phyloP scores from a whole-genome alignment of 2,888 invertebrate species.

The Harpagoxenus sublaevis region DNA sequence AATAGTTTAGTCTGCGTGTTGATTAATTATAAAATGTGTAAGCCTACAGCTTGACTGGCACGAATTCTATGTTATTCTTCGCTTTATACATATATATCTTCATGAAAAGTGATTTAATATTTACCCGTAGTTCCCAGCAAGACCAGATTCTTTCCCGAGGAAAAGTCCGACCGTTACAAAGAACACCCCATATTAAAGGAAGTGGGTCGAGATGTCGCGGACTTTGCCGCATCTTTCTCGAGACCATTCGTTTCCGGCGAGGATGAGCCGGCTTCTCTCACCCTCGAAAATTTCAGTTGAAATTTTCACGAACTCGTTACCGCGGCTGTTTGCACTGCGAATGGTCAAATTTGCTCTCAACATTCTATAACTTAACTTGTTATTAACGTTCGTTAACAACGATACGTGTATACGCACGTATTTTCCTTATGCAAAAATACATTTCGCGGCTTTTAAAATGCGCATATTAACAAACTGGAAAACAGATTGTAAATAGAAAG shows the following conservation, averaged over 20 bases:
- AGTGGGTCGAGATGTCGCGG: slow-evolving; percentile 47
- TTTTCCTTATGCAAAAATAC: neutral
- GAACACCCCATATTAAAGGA: slow-evolving; percentile 15
- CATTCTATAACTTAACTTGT: slow-evolving; percentile 33
- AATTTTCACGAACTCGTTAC: slow-evolving; percentile 45
- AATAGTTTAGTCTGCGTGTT: neutral
- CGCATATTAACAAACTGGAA: slow-evolving; percentile 9
- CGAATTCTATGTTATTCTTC: neutral
- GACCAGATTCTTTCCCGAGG: neutral
- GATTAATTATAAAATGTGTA: slow-evolving; percentile 1
- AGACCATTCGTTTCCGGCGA: slow-evolving; percentile 9
- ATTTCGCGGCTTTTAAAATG: neutral
- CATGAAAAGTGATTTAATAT: slow-evolving; percentile 1
- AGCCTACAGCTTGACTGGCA: neutral
- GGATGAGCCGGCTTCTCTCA: slow-evolving; percentile 3
- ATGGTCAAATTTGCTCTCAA: slow-evolving; percentile 13
- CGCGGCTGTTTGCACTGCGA: neutral
- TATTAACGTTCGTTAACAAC: slow-evolving; percentile 15
- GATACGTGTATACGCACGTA: neutral
- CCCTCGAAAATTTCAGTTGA: slow-evolving; percentile 19
- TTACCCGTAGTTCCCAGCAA: neutral
- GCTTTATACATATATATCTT: neutral
- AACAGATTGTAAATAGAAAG: neutral
- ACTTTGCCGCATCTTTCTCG: slow-evolving; percentile 28
- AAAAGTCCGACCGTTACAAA: slow-evolving; percentile 2